Conservation (phyloP, 2,888 invertebrate genomes). For the Phyto melanocephala region DNA sequence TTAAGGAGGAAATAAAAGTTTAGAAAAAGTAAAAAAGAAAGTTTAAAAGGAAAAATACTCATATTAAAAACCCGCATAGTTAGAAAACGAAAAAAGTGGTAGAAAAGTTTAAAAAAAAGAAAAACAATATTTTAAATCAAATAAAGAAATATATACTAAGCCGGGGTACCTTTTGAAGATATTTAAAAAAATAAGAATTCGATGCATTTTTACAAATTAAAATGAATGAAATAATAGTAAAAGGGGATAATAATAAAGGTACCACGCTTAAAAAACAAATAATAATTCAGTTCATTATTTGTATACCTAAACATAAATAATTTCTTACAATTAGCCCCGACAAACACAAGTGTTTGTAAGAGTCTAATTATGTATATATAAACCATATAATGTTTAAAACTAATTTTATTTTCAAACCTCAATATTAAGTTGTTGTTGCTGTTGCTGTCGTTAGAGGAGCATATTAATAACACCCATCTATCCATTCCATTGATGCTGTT, state of each 20-base stretch:
- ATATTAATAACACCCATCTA: not conserved
- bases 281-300: slow-evolving; percentile 37
- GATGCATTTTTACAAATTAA: not conserved
- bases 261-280: not conserved
- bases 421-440: slow-evolving; percentile 1
- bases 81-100: no score
- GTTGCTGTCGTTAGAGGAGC: not conserved
- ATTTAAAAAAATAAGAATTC: no score
- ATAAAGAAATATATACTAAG: no score
- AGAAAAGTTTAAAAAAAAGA: no score
- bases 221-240: no score
- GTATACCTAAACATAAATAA: slow-evolving; percentile 32
- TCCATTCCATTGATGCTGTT: not conserved
- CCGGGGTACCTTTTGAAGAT: no score
- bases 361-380: not conserved
- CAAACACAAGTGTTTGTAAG: slow-evolving; percentile 7
- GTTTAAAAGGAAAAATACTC: no score
- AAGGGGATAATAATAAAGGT: not conserved
- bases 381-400: not conserved
- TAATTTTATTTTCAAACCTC: slow-evolving; percentile 17
- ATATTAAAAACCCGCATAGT: no score
- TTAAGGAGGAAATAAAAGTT: no score
- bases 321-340: not conserved
- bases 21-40: no score
- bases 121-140: no score